Evolutionary conservation across 2,113 vertebrate genomes (phyloP).

Genomic region (Tetrao urogallus): DNA sequence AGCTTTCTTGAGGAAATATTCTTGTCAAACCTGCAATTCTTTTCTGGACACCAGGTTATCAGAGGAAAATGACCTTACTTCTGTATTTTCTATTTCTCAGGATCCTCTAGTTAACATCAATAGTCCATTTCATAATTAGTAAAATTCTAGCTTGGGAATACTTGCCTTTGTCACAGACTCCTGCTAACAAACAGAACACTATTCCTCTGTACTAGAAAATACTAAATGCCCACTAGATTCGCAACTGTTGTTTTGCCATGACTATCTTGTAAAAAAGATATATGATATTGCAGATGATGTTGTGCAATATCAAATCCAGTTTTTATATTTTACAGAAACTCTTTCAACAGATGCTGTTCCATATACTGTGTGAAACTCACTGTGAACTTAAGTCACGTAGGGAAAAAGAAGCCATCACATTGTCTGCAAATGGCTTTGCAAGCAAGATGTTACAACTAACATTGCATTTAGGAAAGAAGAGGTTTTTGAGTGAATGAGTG

Average conservation of each 20-base stretch:
- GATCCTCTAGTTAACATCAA: background rate
- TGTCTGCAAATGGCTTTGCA: background rate
- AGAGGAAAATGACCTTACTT: background rate
- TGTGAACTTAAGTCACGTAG: background rate
- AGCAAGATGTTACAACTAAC: slow-evolving; percentile 1
- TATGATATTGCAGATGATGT: background rate
- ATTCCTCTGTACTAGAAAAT: background rate
- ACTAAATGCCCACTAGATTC: background rate
- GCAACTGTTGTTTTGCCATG: rapidly evolving
- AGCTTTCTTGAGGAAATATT: background rate
- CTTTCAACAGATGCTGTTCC: background rate
- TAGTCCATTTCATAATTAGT: background rate
- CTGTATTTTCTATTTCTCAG: background rate
- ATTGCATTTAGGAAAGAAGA: background rate
- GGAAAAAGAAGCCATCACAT: background rate
- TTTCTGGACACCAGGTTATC: background rate
- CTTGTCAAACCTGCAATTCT: background rate
- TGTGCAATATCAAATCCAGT: background rate
- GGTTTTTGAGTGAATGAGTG: slow-evolving; percentile 13
- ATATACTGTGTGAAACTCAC: background rate
- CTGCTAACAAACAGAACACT: background rate
- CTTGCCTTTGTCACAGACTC: background rate
- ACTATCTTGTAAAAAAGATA: background rate
- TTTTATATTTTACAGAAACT: background rate
- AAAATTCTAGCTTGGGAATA: background rate